phyloP scores from a whole-genome alignment of 2,797 vertebrate genomes.

The Danio aesculapii region DNA sequence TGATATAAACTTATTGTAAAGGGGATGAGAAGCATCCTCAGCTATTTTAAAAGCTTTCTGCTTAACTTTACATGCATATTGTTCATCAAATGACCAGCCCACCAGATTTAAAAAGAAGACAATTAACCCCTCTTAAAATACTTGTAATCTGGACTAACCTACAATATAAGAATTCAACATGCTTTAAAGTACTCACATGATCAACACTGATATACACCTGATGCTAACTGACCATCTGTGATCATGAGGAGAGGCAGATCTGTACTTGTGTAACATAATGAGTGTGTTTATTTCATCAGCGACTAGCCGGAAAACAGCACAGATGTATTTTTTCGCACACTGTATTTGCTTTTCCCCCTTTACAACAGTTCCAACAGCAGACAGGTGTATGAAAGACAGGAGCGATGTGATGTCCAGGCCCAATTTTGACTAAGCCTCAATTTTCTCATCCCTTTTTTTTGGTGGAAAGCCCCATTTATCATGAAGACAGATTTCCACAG shows the following conservation, averaged over 20 bases:
- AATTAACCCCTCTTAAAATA: neutral
- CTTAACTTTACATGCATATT: too few species aligned
- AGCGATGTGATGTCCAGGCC: neutral
- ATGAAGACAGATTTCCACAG: constrained; percentile 15
- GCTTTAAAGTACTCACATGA: neutral
- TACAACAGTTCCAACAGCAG: neutral
- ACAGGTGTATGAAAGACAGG: neutral
- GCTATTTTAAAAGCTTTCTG: too few species aligned
- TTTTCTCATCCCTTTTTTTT: neutral
- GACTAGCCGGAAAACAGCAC: neutral
- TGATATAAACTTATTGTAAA: too few species aligned
- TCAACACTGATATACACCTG: neutral
- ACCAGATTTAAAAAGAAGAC: too few species aligned
- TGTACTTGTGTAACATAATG: constrained; percentile 18
- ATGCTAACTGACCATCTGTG: constrained; percentile 16
- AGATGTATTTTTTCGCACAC: constrained; percentile 17
- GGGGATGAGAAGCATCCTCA: too few species aligned
- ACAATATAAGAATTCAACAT: neutral
- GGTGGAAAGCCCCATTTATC: constrained; percentile 4
- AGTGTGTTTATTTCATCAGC: constrained; percentile 5
- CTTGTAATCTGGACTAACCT: neutral
- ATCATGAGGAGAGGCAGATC: neutral
- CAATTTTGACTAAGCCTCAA: neutral
- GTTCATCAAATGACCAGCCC: too few species aligned
- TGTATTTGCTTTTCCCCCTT: neutral